Evolutionary conservation across 2,113 vertebrate genomes (phyloP).

Genomic region (Embiotoca jacksoni): DNA sequence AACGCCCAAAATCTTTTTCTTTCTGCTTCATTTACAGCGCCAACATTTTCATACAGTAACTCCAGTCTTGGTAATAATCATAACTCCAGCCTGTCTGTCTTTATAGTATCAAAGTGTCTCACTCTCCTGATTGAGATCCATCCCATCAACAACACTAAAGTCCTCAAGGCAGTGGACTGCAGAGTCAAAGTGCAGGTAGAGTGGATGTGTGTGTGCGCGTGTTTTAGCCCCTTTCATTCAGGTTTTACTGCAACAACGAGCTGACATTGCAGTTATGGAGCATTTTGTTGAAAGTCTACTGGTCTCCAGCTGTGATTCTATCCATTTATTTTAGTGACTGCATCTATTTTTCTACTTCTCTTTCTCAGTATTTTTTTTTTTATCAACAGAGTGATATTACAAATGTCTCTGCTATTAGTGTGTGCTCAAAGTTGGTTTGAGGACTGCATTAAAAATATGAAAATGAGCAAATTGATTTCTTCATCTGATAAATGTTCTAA

Average conservation of each 20-base stretch:
- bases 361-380: background rate
- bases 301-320: background rate
- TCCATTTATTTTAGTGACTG: background rate
- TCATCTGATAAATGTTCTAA: constrained; percentile 9
- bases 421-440: too few species aligned
- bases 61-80: too few species aligned
- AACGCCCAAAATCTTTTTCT: constrained; percentile 52
- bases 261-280: constrained; percentile 33
- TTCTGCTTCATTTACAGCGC: background rate
- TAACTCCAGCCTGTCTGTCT: constrained; percentile 20
- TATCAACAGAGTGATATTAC: background rate
- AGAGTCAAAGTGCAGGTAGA: constrained; percentile 91
- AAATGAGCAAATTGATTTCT: constrained; percentile 18
- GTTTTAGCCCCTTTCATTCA: constrained; percentile 22
- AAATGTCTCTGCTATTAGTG: too few species aligned
- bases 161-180: constrained; percentile 95
- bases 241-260: constrained; percentile 39
- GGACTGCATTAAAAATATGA: constrained; percentile 3
- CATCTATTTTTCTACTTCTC: background rate
- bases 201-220: constrained; percentile 28
- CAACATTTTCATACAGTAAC: too few species aligned
- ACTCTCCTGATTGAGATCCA: constrained; percentile 94
- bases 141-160: constrained; percentile 93
- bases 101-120: constrained; percentile 90
- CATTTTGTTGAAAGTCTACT: constrained; percentile 17